A percentile compares a stretch with the other conserved stretches of the same genome.
phyloP scores from a whole-genome alignment of 2,888 invertebrate species.

The Epistrophe grossulariae region DNA sequence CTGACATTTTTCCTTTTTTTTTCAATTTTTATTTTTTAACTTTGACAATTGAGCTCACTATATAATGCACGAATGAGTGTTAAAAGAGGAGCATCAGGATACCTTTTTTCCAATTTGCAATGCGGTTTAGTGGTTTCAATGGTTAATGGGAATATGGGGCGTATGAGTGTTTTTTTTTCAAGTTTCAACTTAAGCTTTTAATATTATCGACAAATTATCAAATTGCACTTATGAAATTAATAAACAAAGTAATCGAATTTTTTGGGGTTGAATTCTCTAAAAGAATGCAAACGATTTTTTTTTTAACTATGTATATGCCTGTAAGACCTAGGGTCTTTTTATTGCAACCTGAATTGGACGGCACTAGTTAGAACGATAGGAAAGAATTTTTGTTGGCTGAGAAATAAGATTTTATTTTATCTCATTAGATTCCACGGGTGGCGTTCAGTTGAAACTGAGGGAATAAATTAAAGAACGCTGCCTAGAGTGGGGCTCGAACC shows the following conservation, averaged over 20 bases:
- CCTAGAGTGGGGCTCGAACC: no score
- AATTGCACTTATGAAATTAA: not conserved
- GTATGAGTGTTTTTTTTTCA: constrained; percentile 40
- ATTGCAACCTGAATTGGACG: no score
- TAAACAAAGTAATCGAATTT: not conserved
- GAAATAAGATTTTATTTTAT: no score
- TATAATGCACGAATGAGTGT: not conserved
- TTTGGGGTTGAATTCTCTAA: no score
- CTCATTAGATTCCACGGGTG: no score
- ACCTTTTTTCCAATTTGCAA: constrained; percentile 54
- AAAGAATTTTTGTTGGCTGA: no score
- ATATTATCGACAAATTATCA: not conserved
- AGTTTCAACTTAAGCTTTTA: not conserved
- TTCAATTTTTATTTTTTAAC: constrained; percentile 2
- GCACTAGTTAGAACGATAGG: no score
- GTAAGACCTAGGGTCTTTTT: no score
- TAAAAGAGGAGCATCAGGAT: not conserved
- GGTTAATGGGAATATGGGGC: constrained; percentile 31
- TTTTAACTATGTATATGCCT: no score
- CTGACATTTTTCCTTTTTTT: constrained; percentile 53
- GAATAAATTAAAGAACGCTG: no score
- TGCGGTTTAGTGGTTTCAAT: constrained; percentile 64
- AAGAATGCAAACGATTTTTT: no score
- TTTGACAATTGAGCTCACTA: constrained; percentile 8
- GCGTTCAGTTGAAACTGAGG: no score